Evolutionary conservation across 2,888 invertebrate species (phyloP).

Genomic region (Hypena proboscidalis): DNA sequence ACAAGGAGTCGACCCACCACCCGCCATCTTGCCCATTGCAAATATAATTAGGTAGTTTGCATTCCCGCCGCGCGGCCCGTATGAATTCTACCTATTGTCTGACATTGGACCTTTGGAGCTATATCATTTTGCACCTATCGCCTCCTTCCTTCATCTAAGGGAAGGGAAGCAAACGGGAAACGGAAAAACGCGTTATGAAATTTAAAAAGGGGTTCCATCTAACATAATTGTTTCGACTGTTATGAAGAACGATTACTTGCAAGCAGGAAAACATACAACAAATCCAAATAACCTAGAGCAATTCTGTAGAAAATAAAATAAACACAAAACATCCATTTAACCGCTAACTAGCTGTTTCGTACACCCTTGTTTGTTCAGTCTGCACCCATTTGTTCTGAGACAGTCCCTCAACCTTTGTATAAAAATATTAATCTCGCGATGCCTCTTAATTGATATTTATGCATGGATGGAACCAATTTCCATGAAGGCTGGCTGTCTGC

Average conservation of each 20-base stretch:
- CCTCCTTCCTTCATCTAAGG: constrained; percentile 51
- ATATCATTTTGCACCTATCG: constrained; percentile 82
- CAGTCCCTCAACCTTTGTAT: constrained; percentile 63
- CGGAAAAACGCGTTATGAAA: constrained; percentile 69
- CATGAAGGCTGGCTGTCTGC: constrained; percentile 58
- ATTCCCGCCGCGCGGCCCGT: constrained; percentile 73
- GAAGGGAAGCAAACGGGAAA: constrained; percentile 44
- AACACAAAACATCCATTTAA: constrained; percentile 60
- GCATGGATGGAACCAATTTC: constrained; percentile 78
- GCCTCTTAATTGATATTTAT: constrained; percentile 82
- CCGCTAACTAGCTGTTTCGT: constrained; percentile 56
- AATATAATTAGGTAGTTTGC: constrained; percentile 80
- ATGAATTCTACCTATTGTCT: constrained; percentile 85
- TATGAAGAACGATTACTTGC: constrained; percentile 33
- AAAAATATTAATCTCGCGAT: constrained; percentile 80
- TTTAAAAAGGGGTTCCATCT: constrained; percentile 58
- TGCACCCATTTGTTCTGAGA: constrained; percentile 59
- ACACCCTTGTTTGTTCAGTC: constrained; percentile 78
- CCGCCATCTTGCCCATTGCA: constrained; percentile 72
- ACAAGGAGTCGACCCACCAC: constrained; percentile 37
- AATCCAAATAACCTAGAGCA: constrained; percentile 34
- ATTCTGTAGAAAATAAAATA: constrained; percentile 51
- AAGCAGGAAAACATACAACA: constrained; percentile 37
- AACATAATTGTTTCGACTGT: constrained; percentile 38
- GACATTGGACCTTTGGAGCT: constrained; percentile 83